These are phyloP conservation scores for Hydrophis major DNA, from an alignment of 2,797 vertebrate genomes.

Conservation along the genomic window DNA sequence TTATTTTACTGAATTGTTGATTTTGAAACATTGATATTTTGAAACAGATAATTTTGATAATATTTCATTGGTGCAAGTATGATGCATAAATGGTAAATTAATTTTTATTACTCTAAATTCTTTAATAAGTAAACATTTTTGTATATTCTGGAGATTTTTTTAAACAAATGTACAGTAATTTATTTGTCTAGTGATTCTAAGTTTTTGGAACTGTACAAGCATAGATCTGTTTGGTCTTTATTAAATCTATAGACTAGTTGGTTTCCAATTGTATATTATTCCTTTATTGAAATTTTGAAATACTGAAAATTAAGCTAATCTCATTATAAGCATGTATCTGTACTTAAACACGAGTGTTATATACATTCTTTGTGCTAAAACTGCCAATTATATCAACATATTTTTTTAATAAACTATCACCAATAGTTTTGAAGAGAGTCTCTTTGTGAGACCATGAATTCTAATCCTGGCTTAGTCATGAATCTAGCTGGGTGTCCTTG, in stretches of 20 bases:
- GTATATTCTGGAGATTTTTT: background rate
- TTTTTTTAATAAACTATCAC: background rate
- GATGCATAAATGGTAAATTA: background rate
- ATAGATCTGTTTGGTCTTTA: background rate
- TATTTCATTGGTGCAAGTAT: background rate
- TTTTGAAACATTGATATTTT: background rate
- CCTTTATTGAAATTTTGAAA: background rate
- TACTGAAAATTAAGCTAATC: background rate
- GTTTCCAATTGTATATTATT: background rate
- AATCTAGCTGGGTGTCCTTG: background rate
- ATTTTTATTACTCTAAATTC: background rate
- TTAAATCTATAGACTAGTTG: background rate
- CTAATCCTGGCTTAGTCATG: background rate
- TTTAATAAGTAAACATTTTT: background rate
- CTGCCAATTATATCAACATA: background rate
- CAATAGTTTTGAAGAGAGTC: background rate
- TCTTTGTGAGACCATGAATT: background rate
- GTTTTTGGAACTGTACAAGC: background rate
- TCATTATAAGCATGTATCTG: background rate
- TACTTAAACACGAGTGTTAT: background rate
- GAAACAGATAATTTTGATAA: background rate
- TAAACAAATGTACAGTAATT: background rate
- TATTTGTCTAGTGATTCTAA: background rate
- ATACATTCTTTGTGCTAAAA: background rate
- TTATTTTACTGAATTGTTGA: background rate